Percentiles rank a stretch among this genome's conserved stretches.
Evolutionary conservation across 2,888 invertebrate species (phyloP).

Genomic region (Apamea monoglypha): DNA sequence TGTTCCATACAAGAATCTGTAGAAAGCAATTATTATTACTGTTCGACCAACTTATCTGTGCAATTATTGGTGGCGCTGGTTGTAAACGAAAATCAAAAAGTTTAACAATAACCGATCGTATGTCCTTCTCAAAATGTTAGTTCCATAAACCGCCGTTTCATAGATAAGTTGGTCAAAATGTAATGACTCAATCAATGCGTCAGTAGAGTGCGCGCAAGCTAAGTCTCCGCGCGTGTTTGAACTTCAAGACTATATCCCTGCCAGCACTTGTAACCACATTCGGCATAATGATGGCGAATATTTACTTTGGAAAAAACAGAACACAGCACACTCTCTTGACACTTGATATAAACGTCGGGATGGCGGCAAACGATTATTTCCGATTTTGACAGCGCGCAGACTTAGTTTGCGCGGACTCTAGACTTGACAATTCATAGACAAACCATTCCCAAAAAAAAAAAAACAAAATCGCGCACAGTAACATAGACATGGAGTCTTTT

Average conservation of each 20-base stretch:
- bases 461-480: not conserved
- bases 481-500: not conserved
- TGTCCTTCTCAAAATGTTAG: constrained; percentile 1
- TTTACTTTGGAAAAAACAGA: too few species aligned
- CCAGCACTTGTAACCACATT: too few species aligned
- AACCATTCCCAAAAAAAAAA: not conserved
- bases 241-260: too few species aligned
- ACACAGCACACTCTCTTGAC: too few species aligned
- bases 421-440: too few species aligned
- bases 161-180: constrained; percentile 22
- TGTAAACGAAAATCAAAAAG: constrained; percentile 1
- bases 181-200: not conserved
- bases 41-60: not conserved
- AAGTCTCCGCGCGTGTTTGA: too few species aligned
- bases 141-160: constrained; percentile 19
- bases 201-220: not conserved
- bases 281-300: too few species aligned
- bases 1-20: not conserved
- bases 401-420: not conserved
- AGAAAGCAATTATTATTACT: constrained; percentile 15
- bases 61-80: constrained; percentile 8
- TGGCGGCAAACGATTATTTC: too few species aligned
- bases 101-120: constrained; percentile 8
- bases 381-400: too few species aligned
- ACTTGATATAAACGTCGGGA: too few species aligned